Evolutionary conservation across 2,888 invertebrate genomes (phyloP).

Genomic region (Petrophora chlorosata): DNA sequence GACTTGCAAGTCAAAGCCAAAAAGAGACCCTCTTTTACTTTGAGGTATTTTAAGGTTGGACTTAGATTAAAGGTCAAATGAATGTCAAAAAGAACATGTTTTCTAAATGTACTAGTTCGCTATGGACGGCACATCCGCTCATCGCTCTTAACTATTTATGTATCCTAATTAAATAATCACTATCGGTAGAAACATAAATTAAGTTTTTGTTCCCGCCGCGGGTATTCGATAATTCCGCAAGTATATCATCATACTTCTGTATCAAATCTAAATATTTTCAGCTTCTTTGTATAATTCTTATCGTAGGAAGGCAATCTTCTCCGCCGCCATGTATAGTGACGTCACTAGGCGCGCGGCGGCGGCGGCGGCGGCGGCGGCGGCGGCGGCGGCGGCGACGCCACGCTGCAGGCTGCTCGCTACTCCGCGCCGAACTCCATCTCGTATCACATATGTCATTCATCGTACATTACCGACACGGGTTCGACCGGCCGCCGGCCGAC

Average conservation of each 20-base stretch:
- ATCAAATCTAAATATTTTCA: conserved; percentile 62
- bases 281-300: conserved; percentile 49
- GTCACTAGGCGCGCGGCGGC: too few relatives aligned
- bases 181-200: conserved; percentile 35
- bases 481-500: too few relatives aligned
- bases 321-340: conserved; percentile 28
- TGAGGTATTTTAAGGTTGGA: too few relatives aligned
- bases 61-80: too few relatives aligned
- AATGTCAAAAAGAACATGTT: too few relatives aligned
- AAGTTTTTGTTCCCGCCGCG: conserved; percentile 24
- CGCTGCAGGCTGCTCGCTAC: conserved; percentile 7
- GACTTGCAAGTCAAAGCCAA: too few relatives aligned
- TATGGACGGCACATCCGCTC: not conserved
- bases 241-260: conserved; percentile 42
- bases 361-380: too few relatives aligned
- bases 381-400: too few relatives aligned
- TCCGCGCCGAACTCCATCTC: not conserved
- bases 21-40: too few relatives aligned
- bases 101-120: too few relatives aligned
- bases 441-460: conserved; percentile 24
- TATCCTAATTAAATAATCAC: conserved; percentile 26
- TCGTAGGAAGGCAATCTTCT: conserved; percentile 49
- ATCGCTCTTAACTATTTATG: not conserved
- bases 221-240: conserved; percentile 29
- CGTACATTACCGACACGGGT: too few relatives aligned